phyloP scores from a whole-genome alignment of 2,797 vertebrate genomes.

The Anguilla obscura region DNA sequence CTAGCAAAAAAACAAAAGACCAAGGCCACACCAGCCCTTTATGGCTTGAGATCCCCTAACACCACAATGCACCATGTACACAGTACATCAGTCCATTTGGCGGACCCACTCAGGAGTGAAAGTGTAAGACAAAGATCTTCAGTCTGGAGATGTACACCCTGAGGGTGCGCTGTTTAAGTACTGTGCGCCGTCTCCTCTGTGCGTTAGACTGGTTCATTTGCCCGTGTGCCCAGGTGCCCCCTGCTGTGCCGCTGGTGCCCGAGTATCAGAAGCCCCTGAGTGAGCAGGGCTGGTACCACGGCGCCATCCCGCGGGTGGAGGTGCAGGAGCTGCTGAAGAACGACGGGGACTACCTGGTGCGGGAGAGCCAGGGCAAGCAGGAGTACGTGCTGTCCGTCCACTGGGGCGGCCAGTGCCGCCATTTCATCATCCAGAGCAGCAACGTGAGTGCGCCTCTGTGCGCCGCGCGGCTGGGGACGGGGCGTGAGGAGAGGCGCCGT shows the following conservation, averaged over 20 bases:
- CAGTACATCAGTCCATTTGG: background rate
- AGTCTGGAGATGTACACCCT: too few relatives aligned
- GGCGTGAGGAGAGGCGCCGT: background rate
- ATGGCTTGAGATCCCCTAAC: background rate
- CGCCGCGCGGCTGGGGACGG: background rate
- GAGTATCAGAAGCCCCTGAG: conserved; percentile 83
- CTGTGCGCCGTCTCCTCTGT: background rate
- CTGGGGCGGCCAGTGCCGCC: conserved; percentile 82
- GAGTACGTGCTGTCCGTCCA: conserved; percentile 89
- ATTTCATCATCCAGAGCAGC: conserved; percentile 88
- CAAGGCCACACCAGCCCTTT: background rate
- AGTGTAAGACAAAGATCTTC: too few relatives aligned
- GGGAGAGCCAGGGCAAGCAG: conserved; percentile 92
- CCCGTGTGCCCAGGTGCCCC: conserved; percentile 71
- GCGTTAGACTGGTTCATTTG: conserved; percentile 16
- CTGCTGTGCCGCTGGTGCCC: conserved; percentile 62
- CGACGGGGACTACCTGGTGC: conserved; percentile 86
- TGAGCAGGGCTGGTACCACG: conserved; percentile 94
- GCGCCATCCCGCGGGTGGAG: conserved; percentile 85
- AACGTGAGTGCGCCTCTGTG: conserved; percentile 74
- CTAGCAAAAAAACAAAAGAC: background rate
- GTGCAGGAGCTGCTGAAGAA: conserved; percentile 82
- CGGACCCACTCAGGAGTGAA: background rate
- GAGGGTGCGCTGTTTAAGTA: too few relatives aligned
- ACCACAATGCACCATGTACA: background rate